Evolutionary conservation across 2,113 vertebrate genomes (phyloP), one percentile per base, ranked within the genome.

Genomic region (Podiceps cristatus): DNA sequence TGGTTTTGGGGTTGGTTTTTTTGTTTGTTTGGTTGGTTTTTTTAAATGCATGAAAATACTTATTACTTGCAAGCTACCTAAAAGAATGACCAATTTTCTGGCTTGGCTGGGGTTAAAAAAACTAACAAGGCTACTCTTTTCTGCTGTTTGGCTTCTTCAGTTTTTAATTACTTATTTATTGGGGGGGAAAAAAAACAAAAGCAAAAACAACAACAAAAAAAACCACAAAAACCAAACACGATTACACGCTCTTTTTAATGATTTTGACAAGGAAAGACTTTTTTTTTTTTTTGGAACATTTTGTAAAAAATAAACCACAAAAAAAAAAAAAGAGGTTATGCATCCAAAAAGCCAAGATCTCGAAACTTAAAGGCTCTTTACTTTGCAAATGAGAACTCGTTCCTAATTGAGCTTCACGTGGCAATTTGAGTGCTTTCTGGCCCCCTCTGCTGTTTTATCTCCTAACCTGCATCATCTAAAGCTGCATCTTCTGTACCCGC

Each of bases 61-160:
- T 99, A 97, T 95, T 99, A 98, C 98, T 98, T 99, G 98, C 98
- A 99, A 99, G 99, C 99, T 99, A 99, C 99, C 98, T 99, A 99
- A 97, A 98, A 99, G 98, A 99, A 98, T 99, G 98, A 99, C 98
- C 98, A 59, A 98, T 99, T 98, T 97, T 97, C 98, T 98, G 99
- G 98, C 99, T 99, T 99, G 98, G 98, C 98, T 99, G 99, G 99
- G 99, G 98, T 99, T 99, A 98, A 98, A 96, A 96, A 98, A 98
- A 99, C 97, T 98, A 99, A 99, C 98, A 99, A 98, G 98, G 98
- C 98, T 99, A 98, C 99, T 98, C 98, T 96, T 98, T 98, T 99
- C 98, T 99, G 99, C 99, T 99, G 98, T 98, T 98, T 99, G 98
- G 98, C 99, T 99, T 98, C 98, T 99, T 99, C 98, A 96, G 98